These are phyloP conservation scores for Paramacrobiotus metropolitanus DNA, from an alignment of 1,140 invertebrate genomes.

Conservation along the genomic window DNA sequence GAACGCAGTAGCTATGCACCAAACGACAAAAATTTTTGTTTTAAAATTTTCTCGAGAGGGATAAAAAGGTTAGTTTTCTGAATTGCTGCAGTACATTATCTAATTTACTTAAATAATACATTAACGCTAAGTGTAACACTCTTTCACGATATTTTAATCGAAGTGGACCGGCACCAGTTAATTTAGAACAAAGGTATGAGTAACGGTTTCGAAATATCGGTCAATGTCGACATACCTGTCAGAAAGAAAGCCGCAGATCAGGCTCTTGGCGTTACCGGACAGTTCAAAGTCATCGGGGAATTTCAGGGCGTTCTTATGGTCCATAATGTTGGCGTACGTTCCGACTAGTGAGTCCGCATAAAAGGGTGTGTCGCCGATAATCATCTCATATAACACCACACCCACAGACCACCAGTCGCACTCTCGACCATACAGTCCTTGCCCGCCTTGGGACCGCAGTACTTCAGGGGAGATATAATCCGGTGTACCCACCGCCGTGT, in stretches of 20 bases:
- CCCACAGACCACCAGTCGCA: constrained; percentile 99
- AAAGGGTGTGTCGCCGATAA: constrained; percentile 92
- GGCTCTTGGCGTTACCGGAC: constrained; percentile 60
- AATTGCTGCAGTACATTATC: too few species aligned
- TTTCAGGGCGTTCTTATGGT: constrained; percentile 76
- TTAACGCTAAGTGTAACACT: too few species aligned
- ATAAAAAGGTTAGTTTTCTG: too few species aligned
- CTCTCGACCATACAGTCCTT: constrained; percentile 60
- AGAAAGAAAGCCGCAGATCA: constrained; percentile 79
- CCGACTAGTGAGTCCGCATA: constrained; percentile 93
- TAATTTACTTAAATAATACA: too few species aligned
- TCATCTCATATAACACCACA: constrained; percentile 95
- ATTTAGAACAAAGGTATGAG: too few species aligned
- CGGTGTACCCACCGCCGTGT: constrained; percentile 93
- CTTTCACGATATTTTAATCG: too few species aligned
- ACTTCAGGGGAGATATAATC: constrained; percentile 99
- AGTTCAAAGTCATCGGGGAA: constrained; percentile 81
- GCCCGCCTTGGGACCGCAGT: constrained; percentile 83
- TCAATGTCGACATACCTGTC: constrained; percentile 36
- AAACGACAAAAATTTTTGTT: too few species aligned
- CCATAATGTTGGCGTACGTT: constrained; percentile 98
- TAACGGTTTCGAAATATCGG: constrained; percentile 3
- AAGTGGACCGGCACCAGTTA: too few species aligned
- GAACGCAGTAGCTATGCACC: too few species aligned
- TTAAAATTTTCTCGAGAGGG: too few species aligned